Percentiles rank a stretch among this genome's conserved stretches.
These are phyloP conservation scores for Propithecus coquereli DNA, from an alignment of 2,113 vertebrate species.

Conservation along the genomic window DNA sequence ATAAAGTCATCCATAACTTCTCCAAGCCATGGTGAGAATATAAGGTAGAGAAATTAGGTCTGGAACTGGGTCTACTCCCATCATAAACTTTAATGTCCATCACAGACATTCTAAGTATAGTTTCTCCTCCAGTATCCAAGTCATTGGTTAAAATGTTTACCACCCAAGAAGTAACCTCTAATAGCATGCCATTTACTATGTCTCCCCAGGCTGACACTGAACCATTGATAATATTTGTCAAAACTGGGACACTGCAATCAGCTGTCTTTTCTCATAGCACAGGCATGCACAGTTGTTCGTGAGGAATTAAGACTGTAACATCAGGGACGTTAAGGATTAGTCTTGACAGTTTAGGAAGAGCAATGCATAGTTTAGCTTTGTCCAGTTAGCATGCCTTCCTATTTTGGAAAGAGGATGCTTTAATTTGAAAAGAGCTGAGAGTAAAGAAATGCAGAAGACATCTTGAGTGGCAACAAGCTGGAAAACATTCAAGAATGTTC, in stretches of 20 bases:
- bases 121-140: constrained; percentile 29
- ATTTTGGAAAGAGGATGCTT: constrained; percentile 45
- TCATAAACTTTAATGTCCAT: not conserved
- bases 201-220: constrained; percentile 4
- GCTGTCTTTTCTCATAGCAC: constrained; percentile 48
- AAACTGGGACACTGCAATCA: constrained; percentile 45
- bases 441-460: not conserved
- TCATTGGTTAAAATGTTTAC: constrained; percentile 24
- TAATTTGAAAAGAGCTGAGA: not conserved
- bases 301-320: constrained; percentile 33
- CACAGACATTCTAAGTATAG: not conserved
- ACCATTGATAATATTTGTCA: constrained; percentile 46
- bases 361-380: not conserved
- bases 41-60: not conserved
- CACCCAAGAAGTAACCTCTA: not conserved
- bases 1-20: not conserved
- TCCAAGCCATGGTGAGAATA: not conserved
- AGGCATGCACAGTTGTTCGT: constrained; percentile 21
- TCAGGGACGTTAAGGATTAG: constrained; percentile 12
- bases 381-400: constrained; percentile 17
- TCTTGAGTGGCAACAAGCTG: not conserved
- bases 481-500: not conserved
- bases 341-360: not conserved
- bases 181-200: constrained; percentile 42
- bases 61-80: not conserved